Evolutionary conservation across 2,888 invertebrate genomes (phyloP).

Genomic region (Cerceris ruficornis): DNA sequence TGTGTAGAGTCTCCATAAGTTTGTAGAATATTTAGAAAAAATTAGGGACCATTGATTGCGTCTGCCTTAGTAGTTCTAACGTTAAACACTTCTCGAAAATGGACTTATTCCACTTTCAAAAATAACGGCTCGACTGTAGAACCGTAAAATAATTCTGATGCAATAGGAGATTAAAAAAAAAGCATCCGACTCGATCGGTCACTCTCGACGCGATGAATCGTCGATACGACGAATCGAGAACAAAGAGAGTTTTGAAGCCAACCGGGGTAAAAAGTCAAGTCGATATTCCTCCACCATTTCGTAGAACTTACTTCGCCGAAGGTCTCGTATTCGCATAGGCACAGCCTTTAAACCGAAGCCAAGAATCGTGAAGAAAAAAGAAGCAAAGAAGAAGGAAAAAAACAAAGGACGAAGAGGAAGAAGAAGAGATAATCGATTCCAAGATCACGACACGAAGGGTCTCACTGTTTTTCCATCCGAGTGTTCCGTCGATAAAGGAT

Average conservation of each 20-base stretch:
- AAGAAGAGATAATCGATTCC: background rate
- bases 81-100: no score
- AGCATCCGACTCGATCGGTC: background rate
- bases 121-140: no score
- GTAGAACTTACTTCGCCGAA: background rate
- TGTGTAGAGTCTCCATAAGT: no score
- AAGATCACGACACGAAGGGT: background rate
- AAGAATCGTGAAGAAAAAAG: no score
- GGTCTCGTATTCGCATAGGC: no score
- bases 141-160: no score
- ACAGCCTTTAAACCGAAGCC: no score
- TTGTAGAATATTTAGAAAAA: no score
- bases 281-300: background rate
- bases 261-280: background rate
- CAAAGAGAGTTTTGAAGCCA: background rate
- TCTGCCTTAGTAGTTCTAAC: no score
- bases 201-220: background rate
- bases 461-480: background rate
- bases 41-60: no score
- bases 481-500: conserved; percentile 8
- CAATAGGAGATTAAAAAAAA: background rate
- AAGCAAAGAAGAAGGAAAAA: no score
- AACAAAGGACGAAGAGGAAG: conserved; percentile 3
- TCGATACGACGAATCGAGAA: background rate
- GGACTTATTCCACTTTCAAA: no score